phyloP scores from a whole-genome alignment of 2,888 invertebrate genomes.

The Xylocampa areola region DNA sequence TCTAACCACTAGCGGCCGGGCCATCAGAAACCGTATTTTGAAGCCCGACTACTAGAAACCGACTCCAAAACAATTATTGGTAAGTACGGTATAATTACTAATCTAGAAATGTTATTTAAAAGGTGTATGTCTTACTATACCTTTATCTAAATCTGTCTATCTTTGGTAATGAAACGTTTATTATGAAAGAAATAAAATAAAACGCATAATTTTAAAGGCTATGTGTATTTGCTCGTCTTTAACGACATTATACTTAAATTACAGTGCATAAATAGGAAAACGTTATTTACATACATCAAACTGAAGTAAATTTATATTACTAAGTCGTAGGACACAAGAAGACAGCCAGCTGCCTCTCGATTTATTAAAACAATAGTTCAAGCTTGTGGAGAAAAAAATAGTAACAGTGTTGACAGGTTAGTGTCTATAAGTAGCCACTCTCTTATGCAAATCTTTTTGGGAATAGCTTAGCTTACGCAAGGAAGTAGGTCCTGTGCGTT shows the following conservation, averaged over 20 bases:
- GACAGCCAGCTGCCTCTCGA: constrained; percentile 56
- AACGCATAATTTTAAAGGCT: constrained; percentile 69
- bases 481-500: too few species aligned
- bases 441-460: too few species aligned
- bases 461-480: too few species aligned
- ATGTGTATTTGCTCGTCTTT: constrained; percentile 78
- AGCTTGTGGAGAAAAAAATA: constrained; percentile 51
- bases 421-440: too few species aligned
- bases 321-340: constrained; percentile 42
- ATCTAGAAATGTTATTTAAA: too few species aligned
- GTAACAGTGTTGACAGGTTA: constrained; percentile 2
- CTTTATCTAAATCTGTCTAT: too few species aligned
- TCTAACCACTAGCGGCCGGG: too few species aligned
- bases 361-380: constrained; percentile 31
- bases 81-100: too few species aligned
- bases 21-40: too few species aligned
- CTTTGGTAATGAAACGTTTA: neutral
- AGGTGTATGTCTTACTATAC: too few species aligned
- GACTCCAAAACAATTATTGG: too few species aligned
- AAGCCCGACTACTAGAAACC: too few species aligned
- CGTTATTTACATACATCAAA: constrained; percentile 80
- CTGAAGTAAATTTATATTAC: constrained; percentile 47
- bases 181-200: constrained; percentile 59
- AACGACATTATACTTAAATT: constrained; percentile 76
- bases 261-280: constrained; percentile 87